Evolutionary conservation across 2,888 invertebrate species (phyloP).

Genomic region (Orthonychiurus folsomi): DNA sequence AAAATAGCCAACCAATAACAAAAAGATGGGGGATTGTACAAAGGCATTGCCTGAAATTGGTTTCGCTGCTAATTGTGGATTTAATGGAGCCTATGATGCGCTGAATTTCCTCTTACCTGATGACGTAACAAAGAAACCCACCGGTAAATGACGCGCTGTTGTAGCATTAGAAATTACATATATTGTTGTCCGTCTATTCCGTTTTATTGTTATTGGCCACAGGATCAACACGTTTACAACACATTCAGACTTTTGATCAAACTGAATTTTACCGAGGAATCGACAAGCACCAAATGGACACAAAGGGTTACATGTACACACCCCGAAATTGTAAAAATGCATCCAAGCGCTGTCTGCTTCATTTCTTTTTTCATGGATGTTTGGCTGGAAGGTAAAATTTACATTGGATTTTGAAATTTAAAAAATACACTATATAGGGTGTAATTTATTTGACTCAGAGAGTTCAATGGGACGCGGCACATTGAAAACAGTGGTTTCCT

Average conservation of each 20-base stretch:
- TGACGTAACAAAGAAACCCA: not conserved
- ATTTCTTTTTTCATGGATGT: constrained; percentile 33
- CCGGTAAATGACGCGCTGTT: not conserved
- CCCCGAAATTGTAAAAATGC: constrained; percentile 19
- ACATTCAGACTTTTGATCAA: constrained; percentile 26
- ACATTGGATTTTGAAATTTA: not conserved
- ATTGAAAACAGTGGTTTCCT: constrained; percentile 25
- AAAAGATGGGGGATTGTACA: constrained; percentile 22
- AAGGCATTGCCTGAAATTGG: constrained; percentile 12
- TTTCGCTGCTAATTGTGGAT: constrained; percentile 35
- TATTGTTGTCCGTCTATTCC: too few relatives aligned
- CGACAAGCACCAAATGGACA: constrained; percentile 17
- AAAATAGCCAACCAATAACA: constrained; percentile 5
- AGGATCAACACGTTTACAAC: not conserved
- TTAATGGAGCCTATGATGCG: constrained; percentile 34
- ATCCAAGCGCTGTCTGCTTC: constrained; percentile 18
- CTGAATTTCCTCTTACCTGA: constrained; percentile 25
- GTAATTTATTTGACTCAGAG: constrained; percentile 8
- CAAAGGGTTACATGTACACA: constrained; percentile 24
- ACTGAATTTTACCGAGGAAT: constrained; percentile 22
- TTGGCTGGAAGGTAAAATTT: constrained; percentile 13
- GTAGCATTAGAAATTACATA: too few relatives aligned
- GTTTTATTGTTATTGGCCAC: not conserved
- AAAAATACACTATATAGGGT: too few relatives aligned
- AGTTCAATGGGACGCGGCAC: constrained; percentile 24